Evolutionary conservation across 1,140 invertebrate genomes (phyloP), one percentile per base, ranked within the genome.

Genomic region (Euwallacea similis): DNA sequence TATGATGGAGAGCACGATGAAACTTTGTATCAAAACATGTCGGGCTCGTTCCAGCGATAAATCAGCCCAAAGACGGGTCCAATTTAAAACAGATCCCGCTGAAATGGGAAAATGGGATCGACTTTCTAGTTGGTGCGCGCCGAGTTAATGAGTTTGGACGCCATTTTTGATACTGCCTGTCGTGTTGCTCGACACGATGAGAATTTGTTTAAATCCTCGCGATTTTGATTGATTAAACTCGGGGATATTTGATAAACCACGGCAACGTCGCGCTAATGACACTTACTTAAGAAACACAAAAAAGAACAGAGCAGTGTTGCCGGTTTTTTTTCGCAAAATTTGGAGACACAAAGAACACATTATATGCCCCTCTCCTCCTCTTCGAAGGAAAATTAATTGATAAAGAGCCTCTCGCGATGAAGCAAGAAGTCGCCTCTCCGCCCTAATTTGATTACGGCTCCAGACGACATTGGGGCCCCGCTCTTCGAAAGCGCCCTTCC

Each of bases 1-100:
- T 50, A 50, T 64, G 44, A 44, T 44, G 44, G 44, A 64, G 46
- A 11, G 46, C 13, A 50, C 47, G 44, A 44, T 44, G 44, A 41
- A 64, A 33, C 50, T 54, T 54, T 66, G 63, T 66, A 66, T 55
- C 63, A 55, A 66, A 66, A 66, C 53, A 66, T 66, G 41, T 66
- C 63, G 11, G n/a, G 10, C 16, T 33, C 63, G 63, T 66, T 13
- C 33, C 33, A 42, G 46, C 63, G 11, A 66, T 66, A 66, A 66
- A 66, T 66, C 63, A 66, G 21, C 46, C 13, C 63, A 66, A 54
- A 66, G 63, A 66, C 63, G 53, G 46, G 63, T 66, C 46, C 63
- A 55, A 66, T 66, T 66, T 66, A 66, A 66, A 66, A 66, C 21
- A 42, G 63, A 66, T 56, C 21, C 46, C 33, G 50, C 21, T 13